Base-by-base conservation (phyloP, 2,888 invertebrate genomes). In the Sepioteuthis lessoniana region DNA sequence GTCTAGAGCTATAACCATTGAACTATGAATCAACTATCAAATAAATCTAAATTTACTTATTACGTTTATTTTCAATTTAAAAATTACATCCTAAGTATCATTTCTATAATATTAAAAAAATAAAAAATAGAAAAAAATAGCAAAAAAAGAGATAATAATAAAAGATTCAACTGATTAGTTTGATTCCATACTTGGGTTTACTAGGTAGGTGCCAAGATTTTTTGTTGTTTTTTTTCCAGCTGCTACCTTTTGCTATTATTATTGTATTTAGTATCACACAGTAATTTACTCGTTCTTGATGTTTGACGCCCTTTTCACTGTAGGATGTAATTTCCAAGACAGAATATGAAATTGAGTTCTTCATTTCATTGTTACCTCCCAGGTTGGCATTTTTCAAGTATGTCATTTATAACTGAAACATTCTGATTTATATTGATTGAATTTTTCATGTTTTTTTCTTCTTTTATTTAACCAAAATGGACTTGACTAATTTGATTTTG, bases 321-420 rank as follows among this genome's bases (percentile, higher is more conserved):
- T 76, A 76, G 76, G 76, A 76, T 76, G 76, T 76, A 76, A 76
- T 76, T 76, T 76, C 19, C n/a, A 76, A 76, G 76, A 76, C n/a
- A 76, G 76, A 76, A 76, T 76, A 76, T 76, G 76, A 76, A 35
- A 76, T 76, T 76, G 76, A 76, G 76, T 76, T 76, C 76, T 35
- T 76, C 76, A 76, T 76, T 76, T 76, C 19, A n/a, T n/a, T 35
- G 76, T 76, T 76, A 76, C 76, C 76, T 76, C 76, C 76, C 76
- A 76, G 76, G n/a, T 76, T 76, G 76, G 76, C 76, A 76, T 76
- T 76, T 76, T 76, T n/a, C n/a, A 76, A 76, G 76, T 76, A 76
- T 76, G 76, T 76, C 76, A 76, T 76, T 76, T 76, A 76, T n/a
- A 76, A 76, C n/a, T 76, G n/a, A 76, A 76, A 76, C n/a, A 76